Percentiles rank a stretch among this genome's conserved stretches.
Conservation (phyloP, 2,888 invertebrate species). For the Lysandra bellargus region DNA sequence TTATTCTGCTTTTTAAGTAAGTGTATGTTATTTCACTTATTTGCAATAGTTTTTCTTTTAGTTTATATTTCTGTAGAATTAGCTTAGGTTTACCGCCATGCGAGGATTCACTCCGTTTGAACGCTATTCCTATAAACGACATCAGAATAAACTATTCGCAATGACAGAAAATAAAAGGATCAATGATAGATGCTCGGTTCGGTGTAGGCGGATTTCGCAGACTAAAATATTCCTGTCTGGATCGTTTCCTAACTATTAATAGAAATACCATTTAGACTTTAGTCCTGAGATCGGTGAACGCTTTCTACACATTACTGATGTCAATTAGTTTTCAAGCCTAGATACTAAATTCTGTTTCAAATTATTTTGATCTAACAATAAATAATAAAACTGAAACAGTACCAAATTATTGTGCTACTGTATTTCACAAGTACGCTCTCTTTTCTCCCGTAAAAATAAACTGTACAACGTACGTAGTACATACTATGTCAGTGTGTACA, state of each 20-base stretch:
- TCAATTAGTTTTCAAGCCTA: too few species aligned
- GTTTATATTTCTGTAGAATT: neutral
- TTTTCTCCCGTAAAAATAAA: too few species aligned
- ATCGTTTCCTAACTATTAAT: slow-evolving; percentile 26
- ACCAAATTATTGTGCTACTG: too few species aligned
- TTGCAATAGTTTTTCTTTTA: too few species aligned
- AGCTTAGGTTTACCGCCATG: neutral
- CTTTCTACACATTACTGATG: neutral
- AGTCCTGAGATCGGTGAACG: slow-evolving; percentile 24
- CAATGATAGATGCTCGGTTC: slow-evolving; percentile 31
- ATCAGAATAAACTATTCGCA: slow-evolving; percentile 15
- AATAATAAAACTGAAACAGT: too few species aligned
- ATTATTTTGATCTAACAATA: too few species aligned
- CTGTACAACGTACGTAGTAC: too few species aligned
- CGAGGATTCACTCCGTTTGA: neutral
- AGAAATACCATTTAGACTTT: slow-evolving; percentile 19
- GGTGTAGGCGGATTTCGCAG: slow-evolving; percentile 34
- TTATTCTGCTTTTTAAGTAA: too few species aligned
- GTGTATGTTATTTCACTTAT: too few species aligned
- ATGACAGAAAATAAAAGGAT: slow-evolving; percentile 31
- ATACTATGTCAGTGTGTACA: too few species aligned
- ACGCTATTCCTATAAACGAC: neutral
- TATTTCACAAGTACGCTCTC: too few species aligned
- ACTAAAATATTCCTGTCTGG: slow-evolving; percentile 36
- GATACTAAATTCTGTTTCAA: too few species aligned